Percentiles rank a stretch among this genome's conserved stretches.
phyloP scores from a whole-genome alignment of 2,888 invertebrate genomes.

The Sphaerophoria taeniata region DNA sequence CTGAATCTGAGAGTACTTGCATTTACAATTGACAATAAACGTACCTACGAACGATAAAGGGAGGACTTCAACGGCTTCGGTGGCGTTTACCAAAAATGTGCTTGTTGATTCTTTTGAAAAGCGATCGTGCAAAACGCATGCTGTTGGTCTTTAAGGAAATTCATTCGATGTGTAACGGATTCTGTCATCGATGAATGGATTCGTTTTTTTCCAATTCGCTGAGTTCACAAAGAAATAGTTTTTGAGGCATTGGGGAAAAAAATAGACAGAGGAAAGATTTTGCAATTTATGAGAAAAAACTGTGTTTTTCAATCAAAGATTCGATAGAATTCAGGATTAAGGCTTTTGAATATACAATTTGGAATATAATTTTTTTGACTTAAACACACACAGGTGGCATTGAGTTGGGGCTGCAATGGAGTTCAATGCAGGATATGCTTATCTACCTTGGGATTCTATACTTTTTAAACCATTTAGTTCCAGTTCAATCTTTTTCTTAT shows the following conservation, averaged over 20 bases:
- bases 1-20: neutral
- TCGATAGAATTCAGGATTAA: slow-evolving; percentile 15
- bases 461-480: too few relatives aligned
- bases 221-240: slow-evolving; percentile 24
- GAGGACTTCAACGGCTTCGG: too few relatives aligned
- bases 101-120: slow-evolving; percentile 52
- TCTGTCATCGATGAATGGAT: slow-evolving; percentile 24
- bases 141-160: slow-evolving; percentile 31
- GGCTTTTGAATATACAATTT: neutral
- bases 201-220: slow-evolving; percentile 45
- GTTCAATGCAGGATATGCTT: too few relatives aligned
- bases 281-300: slow-evolving; percentile 1
- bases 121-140: slow-evolving; percentile 46
- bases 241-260: neutral
- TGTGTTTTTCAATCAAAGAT: neutral
- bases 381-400: too few relatives aligned
- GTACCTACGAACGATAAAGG: too few relatives aligned
- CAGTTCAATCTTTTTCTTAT: too few relatives aligned
- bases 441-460: too few relatives aligned
- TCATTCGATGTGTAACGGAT: slow-evolving; percentile 39
- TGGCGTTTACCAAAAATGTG: slow-evolving; percentile 40
- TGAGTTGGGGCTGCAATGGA: too few relatives aligned
- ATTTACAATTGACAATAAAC: too few relatives aligned
- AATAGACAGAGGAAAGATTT: slow-evolving; percentile 19
- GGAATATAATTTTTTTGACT: neutral